Conservation (phyloP, 2,888 invertebrate genomes). For the Scaptomyza cyrtandrae region DNA sequence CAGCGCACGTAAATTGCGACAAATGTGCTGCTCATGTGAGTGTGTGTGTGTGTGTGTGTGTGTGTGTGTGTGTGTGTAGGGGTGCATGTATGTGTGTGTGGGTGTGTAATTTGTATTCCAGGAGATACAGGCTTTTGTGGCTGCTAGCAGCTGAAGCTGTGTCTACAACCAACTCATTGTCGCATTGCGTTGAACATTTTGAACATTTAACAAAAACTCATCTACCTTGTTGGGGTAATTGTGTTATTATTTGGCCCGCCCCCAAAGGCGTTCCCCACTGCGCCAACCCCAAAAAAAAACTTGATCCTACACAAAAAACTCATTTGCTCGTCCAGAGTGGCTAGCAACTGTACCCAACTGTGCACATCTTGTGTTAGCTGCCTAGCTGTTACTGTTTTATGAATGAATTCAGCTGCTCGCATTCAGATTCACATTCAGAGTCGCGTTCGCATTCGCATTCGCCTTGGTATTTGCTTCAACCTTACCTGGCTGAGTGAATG, state of each 20-base stretch:
- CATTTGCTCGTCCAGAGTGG: slow-evolving; percentile 51
- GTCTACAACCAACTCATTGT: slow-evolving; percentile 15
- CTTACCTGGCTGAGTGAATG: slow-evolving; percentile 38
- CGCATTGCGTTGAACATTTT: slow-evolving; percentile 50
- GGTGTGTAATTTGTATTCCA: slow-evolving; percentile 56
- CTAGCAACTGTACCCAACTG: slow-evolving; percentile 23
- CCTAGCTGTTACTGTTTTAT: slow-evolving; percentile 47
- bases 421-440: slow-evolving; percentile 39
- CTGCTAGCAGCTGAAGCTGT: slow-evolving; percentile 16
- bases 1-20: slow-evolving; percentile 65
- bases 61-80: slow-evolving; percentile 23
- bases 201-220: slow-evolving; percentile 59
- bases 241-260: slow-evolving; percentile 64
- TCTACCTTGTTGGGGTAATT: slow-evolving; percentile 57
- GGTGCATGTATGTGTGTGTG: slow-evolving; percentile 7
- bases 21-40: slow-evolving; percentile 44
- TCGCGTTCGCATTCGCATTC: slow-evolving; percentile 15
- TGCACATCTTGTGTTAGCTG: slow-evolving; percentile 40
- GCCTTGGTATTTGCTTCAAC: slow-evolving; percentile 21
- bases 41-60: slow-evolving; percentile 3
- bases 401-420: slow-evolving; percentile 61
- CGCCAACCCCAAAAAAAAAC: neutral
- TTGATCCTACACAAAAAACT: slow-evolving; percentile 51
- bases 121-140: slow-evolving; percentile 49
- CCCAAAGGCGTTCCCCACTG: slow-evolving; percentile 3